Conservation (phyloP, 1,140 invertebrate species). For the Coelopa frigida region DNA sequence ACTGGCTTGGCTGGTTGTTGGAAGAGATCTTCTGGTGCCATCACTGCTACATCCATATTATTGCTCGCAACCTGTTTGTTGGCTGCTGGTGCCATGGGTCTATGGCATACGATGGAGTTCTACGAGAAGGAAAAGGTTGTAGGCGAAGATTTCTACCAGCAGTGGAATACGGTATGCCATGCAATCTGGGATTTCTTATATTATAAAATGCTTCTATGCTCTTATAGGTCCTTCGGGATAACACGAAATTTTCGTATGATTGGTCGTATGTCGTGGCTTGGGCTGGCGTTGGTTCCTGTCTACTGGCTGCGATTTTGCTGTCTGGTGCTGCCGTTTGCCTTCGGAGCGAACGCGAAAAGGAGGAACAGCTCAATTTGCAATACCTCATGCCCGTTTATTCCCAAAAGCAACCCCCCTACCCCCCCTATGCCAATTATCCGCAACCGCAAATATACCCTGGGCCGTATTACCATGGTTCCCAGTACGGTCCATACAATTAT, state of each 20-base stretch:
- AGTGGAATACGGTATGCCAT: slow-evolving; percentile 76
- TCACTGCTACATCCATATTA: slow-evolving; percentile 85
- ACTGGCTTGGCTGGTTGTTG: slow-evolving; percentile 83
- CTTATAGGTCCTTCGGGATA: slow-evolving; percentile 77
- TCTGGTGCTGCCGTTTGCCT: slow-evolving; percentile 88
- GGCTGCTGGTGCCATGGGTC: slow-evolving; percentile 84
- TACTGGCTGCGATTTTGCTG: slow-evolving; percentile 83
- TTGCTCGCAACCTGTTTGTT: slow-evolving; percentile 81
- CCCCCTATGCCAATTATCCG: slow-evolving; percentile 78
- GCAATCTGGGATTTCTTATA: neutral
- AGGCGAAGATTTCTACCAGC: slow-evolving; percentile 81
- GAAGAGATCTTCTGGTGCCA: slow-evolving; percentile 85
- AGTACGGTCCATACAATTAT: slow-evolving; percentile 88
- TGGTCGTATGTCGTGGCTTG: slow-evolving; percentile 94
- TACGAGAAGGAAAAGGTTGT: slow-evolving; percentile 90
- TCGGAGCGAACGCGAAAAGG: slow-evolving; percentile 81
- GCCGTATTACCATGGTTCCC: slow-evolving; percentile 83
- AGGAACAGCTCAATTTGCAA: slow-evolving; percentile 94
- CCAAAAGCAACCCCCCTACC: slow-evolving; percentile 80
- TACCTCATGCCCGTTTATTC: slow-evolving; percentile 97
- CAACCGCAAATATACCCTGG: slow-evolving; percentile 76
- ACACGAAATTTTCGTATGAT: slow-evolving; percentile 80
- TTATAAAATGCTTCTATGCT: neutral
- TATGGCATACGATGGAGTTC: slow-evolving; percentile 93
- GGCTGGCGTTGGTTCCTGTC: slow-evolving; percentile 83